Percentiles rank a stretch among this genome's conserved stretches.
Evolutionary conservation across 2,113 vertebrate species (phyloP).

Genomic region (Poecile atricapillus): DNA sequence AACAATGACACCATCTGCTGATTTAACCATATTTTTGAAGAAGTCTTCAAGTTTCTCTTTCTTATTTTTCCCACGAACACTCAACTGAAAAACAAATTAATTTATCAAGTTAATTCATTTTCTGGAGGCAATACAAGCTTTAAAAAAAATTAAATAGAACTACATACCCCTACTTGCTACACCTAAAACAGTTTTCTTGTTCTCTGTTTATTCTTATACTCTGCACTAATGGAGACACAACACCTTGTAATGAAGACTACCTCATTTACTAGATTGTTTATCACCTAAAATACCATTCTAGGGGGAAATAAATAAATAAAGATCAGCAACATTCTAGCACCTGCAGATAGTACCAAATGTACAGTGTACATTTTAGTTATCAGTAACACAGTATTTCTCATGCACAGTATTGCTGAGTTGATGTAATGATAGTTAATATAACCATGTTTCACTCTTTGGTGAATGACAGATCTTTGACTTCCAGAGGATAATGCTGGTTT

Average conservation of each 20-base stretch:
- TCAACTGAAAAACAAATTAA: constrained; percentile 81
- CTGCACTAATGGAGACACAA: not conserved
- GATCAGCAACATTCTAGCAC: not conserved
- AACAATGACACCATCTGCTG: constrained; percentile 97
- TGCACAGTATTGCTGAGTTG: not conserved
- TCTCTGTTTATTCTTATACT: not conserved
- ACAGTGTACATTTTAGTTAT: not conserved
- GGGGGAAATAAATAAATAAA: no score
- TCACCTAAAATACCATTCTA: not conserved
- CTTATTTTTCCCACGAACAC: constrained; percentile 98
- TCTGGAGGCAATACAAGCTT: not conserved
- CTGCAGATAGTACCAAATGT: not conserved
- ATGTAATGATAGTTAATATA: not conserved
- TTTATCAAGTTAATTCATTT: not conserved
- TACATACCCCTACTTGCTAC: not conserved
- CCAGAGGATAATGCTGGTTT: not conserved
- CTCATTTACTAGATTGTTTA: not conserved
- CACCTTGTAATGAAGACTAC: not conserved
- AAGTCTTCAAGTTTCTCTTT: constrained; percentile 99
- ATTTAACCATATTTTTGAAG: constrained; percentile 98
- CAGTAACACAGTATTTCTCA: not conserved
- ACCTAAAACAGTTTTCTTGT: not conserved
- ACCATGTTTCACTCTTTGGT: not conserved
- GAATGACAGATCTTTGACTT: not conserved
- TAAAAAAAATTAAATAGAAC: not conserved